These are phyloP conservation scores for Acanthiza pusilla DNA, from an alignment of 2,797 vertebrate genomes.

Conservation along the genomic window DNA sequence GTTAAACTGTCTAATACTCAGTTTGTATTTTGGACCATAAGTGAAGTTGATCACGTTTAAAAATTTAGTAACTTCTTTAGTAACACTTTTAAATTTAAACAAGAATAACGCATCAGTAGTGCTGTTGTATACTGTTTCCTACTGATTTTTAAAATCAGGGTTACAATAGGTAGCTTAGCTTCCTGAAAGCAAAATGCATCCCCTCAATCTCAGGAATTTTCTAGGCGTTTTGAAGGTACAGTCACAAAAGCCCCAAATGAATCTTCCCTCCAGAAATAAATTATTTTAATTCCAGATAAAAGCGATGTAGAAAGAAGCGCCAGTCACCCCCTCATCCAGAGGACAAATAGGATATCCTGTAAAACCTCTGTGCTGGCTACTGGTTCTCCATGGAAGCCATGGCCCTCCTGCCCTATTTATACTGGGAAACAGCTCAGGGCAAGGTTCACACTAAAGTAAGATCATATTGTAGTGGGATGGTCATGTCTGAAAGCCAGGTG, in stretches of 20 bases:
- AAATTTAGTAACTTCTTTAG: constrained; percentile 33
- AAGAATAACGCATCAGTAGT: not conserved
- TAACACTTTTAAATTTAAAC: not conserved
- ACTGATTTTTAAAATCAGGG: not conserved
- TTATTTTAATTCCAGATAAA: not conserved
- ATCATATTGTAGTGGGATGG: not conserved
- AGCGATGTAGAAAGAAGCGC: not conserved
- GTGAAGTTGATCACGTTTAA: not conserved
- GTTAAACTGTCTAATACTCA: not conserved
- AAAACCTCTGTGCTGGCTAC: not conserved
- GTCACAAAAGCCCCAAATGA: not conserved
- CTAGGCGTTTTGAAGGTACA: not conserved
- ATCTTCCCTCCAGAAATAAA: not conserved
- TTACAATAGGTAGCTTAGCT: not conserved
- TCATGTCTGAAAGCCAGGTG: not conserved
- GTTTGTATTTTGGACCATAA: not conserved
- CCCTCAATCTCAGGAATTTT: not conserved
- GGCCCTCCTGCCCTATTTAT: not conserved
- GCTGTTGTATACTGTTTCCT: not conserved
- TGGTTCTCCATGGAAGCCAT: not conserved
- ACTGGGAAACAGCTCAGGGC: not conserved
- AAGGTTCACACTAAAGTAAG: not conserved
- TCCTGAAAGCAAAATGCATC: not conserved
- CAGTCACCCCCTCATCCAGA: not conserved
- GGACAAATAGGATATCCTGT: not conserved